Base-by-base conservation (phyloP, 2,113 vertebrate genomes). In the Atractosteus spatula region DNA sequence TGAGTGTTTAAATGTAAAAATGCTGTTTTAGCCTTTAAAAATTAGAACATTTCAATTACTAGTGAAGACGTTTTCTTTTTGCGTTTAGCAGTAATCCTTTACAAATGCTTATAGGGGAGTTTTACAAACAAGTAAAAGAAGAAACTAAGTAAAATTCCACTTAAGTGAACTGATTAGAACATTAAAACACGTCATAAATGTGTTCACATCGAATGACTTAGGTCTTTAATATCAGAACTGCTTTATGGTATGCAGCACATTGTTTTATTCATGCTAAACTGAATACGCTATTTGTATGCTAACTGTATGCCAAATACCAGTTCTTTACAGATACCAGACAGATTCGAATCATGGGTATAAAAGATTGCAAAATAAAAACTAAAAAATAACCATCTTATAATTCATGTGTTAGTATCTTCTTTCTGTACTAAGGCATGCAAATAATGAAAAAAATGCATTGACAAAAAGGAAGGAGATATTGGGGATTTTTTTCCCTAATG, bases 401-500 rank as follows among this genome's bases (percentile, higher is more conserved):
- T n/a, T 65, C 29, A 11, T 65, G 44, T n/a, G 55, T 56, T 56
- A 12, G 7, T 14, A 41, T 56, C 12, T 8, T 17, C 5, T 4
- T 11, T 56, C 4, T 71, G 61, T 42, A 71, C n/a, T 47, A 43
- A 62, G 62, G 55, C 29, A 47, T n/a, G 62, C 47, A 14, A 56
- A 66, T 71, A 16, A 42, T 42, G 29, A 65, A 42, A 43, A 61
- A 61, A 17, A n/a, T 17, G 17, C 17, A 62, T 62, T 8, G 17
- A 16, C 17, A 7, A 17, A 41, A 12, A 44, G n/a, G 44, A 14
- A 59, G 42, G 8, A 13, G 54, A 45, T 10, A 16, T 4, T 56
- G 16, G 14, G 47, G 41, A 17, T 41, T 29, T 67, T n/a, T 29
- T n/a, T 42, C 43, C 16, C 4, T 29, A 14, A 44, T 70, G 42